phyloP scores from a whole-genome alignment of 2,888 invertebrate genomes.

The Coremacera marginata region DNA sequence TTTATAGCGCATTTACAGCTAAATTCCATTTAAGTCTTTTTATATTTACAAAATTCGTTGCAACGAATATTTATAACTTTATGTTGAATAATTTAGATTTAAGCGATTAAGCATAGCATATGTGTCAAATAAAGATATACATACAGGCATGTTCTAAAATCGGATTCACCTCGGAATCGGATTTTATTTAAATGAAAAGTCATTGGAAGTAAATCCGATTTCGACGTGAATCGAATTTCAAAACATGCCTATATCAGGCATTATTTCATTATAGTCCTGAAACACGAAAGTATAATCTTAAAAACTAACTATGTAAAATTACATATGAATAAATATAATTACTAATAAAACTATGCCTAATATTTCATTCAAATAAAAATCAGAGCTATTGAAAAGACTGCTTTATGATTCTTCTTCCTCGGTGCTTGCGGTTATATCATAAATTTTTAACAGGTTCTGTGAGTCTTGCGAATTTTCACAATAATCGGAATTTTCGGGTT shows the following conservation, averaged over 20 bases:
- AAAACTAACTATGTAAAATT: not conserved
- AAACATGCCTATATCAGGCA: too few relatives aligned
- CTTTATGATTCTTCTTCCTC: constrained; percentile 8
- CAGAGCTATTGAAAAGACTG: not conserved
- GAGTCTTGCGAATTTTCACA: constrained; percentile 16
- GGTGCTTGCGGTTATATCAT: not conserved
- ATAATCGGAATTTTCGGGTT: not conserved
- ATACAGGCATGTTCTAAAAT: too few relatives aligned
- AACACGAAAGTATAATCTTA: not conserved
- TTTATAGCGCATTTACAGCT: not conserved
- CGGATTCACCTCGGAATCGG: too few relatives aligned
- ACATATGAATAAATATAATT: not conserved
- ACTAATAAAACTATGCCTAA: not conserved
- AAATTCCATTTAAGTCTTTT: not conserved
- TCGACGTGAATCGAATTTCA: too few relatives aligned
- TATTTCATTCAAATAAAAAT: not conserved
- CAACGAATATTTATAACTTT: not conserved
- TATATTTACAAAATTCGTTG: not conserved
- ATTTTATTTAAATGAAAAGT: too few relatives aligned
- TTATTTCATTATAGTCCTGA: too few relatives aligned
- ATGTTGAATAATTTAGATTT: not conserved
- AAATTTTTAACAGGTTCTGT: not conserved
- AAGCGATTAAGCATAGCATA: not conserved
- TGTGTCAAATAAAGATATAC: not conserved
- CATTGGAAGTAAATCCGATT: too few relatives aligned